Percentiles rank a stretch among this genome's conserved stretches.
Evolutionary conservation across 2,888 invertebrate genomes (phyloP).

Genomic region (Eretmocerus hayati): DNA sequence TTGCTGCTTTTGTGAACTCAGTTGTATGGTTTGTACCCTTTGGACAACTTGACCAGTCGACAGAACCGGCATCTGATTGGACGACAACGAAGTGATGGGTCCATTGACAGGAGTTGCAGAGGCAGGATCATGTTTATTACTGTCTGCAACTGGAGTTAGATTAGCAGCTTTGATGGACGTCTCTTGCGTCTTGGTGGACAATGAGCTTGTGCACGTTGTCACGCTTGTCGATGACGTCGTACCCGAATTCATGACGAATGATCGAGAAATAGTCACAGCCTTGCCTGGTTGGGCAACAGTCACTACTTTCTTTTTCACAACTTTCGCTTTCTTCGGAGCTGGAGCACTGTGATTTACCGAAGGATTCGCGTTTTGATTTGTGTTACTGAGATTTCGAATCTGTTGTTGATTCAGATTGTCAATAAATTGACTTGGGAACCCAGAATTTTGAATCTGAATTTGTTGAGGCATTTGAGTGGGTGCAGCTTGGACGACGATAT

Average conservation of each 20-base stretch:
- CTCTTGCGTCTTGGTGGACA: slow-evolving; percentile 30
- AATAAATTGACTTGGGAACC: slow-evolving; percentile 44
- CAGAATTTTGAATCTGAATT: slow-evolving; percentile 44
- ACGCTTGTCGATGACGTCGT: slow-evolving; percentile 19
- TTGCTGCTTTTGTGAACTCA: slow-evolving; percentile 68
- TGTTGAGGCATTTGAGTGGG: slow-evolving; percentile 44
- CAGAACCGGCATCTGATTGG: slow-evolving; percentile 30
- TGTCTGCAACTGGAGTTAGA: slow-evolving; percentile 33
- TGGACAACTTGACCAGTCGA: slow-evolving; percentile 46
- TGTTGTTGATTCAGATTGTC: slow-evolving; percentile 46
- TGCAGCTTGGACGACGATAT: slow-evolving; percentile 44
- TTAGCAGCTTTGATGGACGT: slow-evolving; percentile 30
- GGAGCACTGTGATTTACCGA: slow-evolving; percentile 19
- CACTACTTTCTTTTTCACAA: slow-evolving; percentile 32
- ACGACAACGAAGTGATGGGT: slow-evolving; percentile 29
- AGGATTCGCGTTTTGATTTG: slow-evolving; percentile 11
- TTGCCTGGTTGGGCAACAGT: slow-evolving; percentile 29
- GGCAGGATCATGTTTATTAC: slow-evolving; percentile 36
- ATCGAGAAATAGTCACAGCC: slow-evolving; percentile 26
- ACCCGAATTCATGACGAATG: slow-evolving; percentile 9
- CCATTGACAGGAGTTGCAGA: slow-evolving; percentile 28
- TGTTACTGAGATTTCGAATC: slow-evolving; percentile 37
- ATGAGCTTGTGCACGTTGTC: slow-evolving; percentile 19
- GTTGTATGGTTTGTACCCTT: slow-evolving; percentile 65
- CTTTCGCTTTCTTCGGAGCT: slow-evolving; percentile 38